phyloP scores from a whole-genome alignment of 2,113 vertebrate species.

The Balaeniceps rex region DNA sequence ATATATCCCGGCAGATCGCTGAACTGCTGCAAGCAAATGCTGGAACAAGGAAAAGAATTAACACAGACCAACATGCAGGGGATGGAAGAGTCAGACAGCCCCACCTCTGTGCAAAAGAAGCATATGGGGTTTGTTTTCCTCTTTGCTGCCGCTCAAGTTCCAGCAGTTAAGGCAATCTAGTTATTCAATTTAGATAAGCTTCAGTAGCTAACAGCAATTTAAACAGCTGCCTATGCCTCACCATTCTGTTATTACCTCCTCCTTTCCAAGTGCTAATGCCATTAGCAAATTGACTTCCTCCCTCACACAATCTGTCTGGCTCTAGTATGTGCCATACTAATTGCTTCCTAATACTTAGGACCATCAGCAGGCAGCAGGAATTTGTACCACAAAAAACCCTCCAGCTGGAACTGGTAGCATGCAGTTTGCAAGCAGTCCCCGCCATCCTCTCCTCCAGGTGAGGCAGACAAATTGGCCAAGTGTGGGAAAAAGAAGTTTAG shows the following conservation, averaged over 20 bases:
- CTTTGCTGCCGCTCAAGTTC: background rate
- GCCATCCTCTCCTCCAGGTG: background rate
- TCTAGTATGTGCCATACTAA: background rate
- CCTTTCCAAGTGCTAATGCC: background rate
- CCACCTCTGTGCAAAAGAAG: background rate
- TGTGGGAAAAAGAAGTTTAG: background rate
- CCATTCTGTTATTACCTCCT: background rate
- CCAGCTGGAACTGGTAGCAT: background rate
- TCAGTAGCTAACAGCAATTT: background rate
- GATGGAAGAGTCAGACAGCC: background rate
- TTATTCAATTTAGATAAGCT: background rate
- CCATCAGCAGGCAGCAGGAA: background rate
- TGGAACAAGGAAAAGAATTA: background rate
- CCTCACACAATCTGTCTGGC: background rate
- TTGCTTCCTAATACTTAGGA: background rate
- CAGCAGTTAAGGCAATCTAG: background rate
- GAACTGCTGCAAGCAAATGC: background rate
- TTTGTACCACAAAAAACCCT: background rate
- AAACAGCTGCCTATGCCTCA: background rate
- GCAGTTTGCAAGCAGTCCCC: background rate
- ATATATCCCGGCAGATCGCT: rapidly evolving
- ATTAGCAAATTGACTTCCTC: constrained; percentile 22
- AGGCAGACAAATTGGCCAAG: background rate
- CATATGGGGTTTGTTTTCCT: background rate
- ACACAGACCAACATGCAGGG: background rate